Percentiles rank a stretch among this genome's conserved stretches.
Conservation (phyloP, 2,797 vertebrate genomes). For the Tangara arthus region DNA sequence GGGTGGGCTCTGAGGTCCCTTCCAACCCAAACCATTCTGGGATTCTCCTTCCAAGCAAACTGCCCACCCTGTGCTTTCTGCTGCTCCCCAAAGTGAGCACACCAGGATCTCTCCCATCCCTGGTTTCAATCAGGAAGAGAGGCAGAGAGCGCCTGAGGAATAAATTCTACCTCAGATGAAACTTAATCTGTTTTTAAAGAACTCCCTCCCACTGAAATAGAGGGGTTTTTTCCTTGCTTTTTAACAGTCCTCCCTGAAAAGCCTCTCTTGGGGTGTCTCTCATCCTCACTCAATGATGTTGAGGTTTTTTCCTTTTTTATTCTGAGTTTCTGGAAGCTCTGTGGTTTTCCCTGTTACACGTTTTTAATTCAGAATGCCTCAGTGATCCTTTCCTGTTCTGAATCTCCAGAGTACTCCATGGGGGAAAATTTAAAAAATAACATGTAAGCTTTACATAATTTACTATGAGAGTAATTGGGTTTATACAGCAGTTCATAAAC, state of each 20-base stretch:
- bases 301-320: neutral
- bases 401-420: neutral
- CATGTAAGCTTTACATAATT: conserved; percentile 73
- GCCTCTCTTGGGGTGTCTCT: neutral
- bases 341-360: neutral
- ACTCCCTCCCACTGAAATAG: neutral
- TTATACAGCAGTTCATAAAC: conserved; percentile 72
- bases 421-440: conserved; percentile 61
- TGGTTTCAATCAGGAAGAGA: neutral
- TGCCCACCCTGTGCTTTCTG: neutral
- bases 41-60: neutral
- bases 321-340: conserved; percentile 6
- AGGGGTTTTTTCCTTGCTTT: accelerated
- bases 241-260: neutral
- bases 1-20: neutral
- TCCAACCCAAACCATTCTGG: neutral
- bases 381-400: conserved; percentile 28
- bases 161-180: conserved; percentile 19
- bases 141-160: neutral
- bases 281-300: neutral
- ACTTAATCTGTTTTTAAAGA: conserved; percentile 38
- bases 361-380: conserved; percentile 33
- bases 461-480: conserved; percentile 71
- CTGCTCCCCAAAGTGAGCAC: neutral
- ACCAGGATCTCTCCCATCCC: neutral